Base-by-base conservation (phyloP, 2,113 vertebrate species). In the Telmatochromis sp. region DNA sequence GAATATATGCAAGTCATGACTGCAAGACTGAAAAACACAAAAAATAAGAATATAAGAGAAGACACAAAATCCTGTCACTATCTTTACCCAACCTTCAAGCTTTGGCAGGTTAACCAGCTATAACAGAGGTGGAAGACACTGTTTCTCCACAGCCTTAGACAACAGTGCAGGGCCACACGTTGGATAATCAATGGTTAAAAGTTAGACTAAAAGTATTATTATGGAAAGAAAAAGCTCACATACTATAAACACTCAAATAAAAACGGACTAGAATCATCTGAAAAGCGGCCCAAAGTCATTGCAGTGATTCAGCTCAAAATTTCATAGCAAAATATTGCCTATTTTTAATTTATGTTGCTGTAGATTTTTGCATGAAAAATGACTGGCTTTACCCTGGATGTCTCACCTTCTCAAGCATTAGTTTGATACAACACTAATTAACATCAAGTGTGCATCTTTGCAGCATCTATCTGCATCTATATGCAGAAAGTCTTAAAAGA, bases 1-100 rank as follows among this genome's bases (percentile, higher is more conserved):
- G 97, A 96, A 96, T 98, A 97, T 88, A 98, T 97, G 96, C 98
- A 99, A 96, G 98, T 98, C 98, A 99, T 99, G 95, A 97, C 98
- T 98, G 92, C 87, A 85, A 85, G 53, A 79, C 80, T 92, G 78
- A 58, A 83, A 85, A 58, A 91, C 47, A 88, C 9, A 2, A 3
- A 26, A 78, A 40, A 3, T 31, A 79, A 57, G 21, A 79, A 19
- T 35, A 19, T 84, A 84, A 84, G 49, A 80, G 17, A 31, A 55
- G 15, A 3, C 15, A 31, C 60, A 82, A 26, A 12, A 57, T 23
- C 14, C 45, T n/a, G 6, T 6, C 3, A 58, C 12, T 31, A 75
- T 68, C n/a, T 54, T 12, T 14, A 47, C 33, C 31, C 42, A 78
- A 33, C 26, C 26, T 33, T 78, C 73, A 78, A 14, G 23, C 15